A percentile compares a stretch with the other conserved stretches of the same genome.
phyloP scores from a whole-genome alignment of 2,888 invertebrate species.

The Altica lythri region DNA sequence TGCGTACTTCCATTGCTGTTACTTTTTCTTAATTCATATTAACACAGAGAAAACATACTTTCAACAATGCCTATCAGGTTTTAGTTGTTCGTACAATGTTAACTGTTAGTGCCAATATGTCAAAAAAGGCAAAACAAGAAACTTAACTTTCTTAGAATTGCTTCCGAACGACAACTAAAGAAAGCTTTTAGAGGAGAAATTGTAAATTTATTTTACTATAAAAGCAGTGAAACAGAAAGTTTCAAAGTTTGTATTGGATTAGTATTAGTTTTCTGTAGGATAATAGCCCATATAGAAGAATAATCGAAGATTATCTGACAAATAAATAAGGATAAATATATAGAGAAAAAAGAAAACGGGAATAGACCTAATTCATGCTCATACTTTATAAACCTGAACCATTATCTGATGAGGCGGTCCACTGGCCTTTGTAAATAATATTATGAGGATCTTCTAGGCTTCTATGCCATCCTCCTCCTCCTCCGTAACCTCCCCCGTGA shows the following conservation, averaged over 20 bases:
- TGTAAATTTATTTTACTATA: constrained; percentile 16
- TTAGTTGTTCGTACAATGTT: constrained; percentile 1
- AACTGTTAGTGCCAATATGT: constrained; percentile 12
- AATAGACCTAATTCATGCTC: constrained; percentile 25
- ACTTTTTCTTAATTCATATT: too few species aligned
- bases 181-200: constrained; percentile 30
- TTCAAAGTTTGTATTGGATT: constrained; percentile 1
- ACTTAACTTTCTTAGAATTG: constrained; percentile 17
- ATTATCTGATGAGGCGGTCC: constrained; percentile 36
- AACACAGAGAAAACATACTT: too few species aligned
- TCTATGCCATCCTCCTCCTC: constrained; percentile 59
- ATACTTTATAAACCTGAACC: constrained; percentile 40
- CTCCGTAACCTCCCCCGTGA: constrained; percentile 50
- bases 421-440: constrained; percentile 72
- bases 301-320: too few species aligned
- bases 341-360: background rate
- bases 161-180: constrained; percentile 11
- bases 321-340: background rate
- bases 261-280: constrained; percentile 11
- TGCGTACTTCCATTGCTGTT: too few species aligned
- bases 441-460: constrained; percentile 67
- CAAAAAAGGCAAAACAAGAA: constrained; percentile 18
- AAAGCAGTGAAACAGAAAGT: constrained; percentile 20
- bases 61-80: too few species aligned
- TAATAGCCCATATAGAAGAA: too few species aligned